phyloP scores from a whole-genome alignment of 2,797 vertebrate genomes.

The Micromesistius poutassou region DNA sequence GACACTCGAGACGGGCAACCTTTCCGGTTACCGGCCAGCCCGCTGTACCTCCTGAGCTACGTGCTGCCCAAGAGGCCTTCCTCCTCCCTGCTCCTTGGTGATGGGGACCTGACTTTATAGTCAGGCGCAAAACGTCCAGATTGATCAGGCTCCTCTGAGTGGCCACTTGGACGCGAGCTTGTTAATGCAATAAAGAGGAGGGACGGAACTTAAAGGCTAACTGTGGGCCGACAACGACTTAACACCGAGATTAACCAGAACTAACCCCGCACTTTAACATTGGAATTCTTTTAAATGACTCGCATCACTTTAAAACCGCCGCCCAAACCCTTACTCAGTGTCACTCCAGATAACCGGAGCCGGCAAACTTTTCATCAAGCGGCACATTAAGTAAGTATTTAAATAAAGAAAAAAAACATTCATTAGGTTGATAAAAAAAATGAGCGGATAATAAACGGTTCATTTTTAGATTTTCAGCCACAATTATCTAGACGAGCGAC shows the following conservation, averaged over 20 bases:
- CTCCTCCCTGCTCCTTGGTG: neutral
- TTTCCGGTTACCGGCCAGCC: too few relatives aligned
- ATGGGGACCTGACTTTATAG: neutral
- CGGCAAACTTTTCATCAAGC: conserved; percentile 21
- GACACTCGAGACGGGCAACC: too few relatives aligned
- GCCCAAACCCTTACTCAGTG: neutral
- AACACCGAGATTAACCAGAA: neutral
- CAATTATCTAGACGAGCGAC: conserved; percentile 38
- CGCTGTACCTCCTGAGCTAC: too few relatives aligned
- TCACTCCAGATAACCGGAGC: neutral
- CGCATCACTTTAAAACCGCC: neutral
- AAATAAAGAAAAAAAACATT: conserved; percentile 58
- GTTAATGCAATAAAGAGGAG: neutral
- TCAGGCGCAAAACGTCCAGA: neutral
- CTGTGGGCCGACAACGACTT: neutral
- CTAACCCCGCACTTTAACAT: neutral
- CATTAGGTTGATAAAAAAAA: conserved; percentile 62
- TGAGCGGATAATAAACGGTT: conserved; percentile 55
- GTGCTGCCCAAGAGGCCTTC: neutral
- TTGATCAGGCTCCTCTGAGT: neutral
- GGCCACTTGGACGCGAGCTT: too few relatives aligned
- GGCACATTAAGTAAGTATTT: conserved; percentile 51
- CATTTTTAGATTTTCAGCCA: conserved; percentile 51
- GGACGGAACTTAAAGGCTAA: neutral
- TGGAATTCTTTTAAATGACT: neutral